A percentile compares a stretch with the other conserved stretches of the same genome.
phyloP scores from a whole-genome alignment of 1,140 invertebrate genomes.

The Paraescarpia echinospica region DNA sequence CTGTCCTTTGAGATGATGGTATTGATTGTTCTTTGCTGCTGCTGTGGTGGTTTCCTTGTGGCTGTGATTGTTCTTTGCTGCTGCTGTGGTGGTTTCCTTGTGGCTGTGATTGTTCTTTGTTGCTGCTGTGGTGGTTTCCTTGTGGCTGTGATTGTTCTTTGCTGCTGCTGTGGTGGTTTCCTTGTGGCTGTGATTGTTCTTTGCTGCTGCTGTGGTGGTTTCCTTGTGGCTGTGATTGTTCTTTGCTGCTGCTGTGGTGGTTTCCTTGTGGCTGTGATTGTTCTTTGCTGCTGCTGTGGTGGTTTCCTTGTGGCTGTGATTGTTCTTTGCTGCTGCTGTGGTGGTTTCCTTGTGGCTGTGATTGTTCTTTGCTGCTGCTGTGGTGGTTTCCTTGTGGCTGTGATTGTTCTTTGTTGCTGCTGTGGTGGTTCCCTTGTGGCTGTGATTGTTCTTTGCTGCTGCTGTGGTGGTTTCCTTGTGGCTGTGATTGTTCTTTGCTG shows the following conservation, averaged over 20 bases:
- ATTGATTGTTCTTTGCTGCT: neutral
- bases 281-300: neutral
- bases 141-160: neutral
- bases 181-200: neutral
- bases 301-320: neutral
- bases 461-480: neutral
- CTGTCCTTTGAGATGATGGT: neutral
- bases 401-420: neutral
- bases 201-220: neutral
- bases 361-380: neutral
- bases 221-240: neutral
- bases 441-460: neutral
- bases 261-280: neutral
- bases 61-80: neutral
- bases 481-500: neutral
- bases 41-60: neutral
- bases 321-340: neutral
- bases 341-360: neutral
- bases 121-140: neutral
- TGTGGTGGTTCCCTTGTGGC: neutral
- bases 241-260: neutral
- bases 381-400: neutral
- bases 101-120: neutral
- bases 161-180: neutral
- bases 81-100: neutral